Percentiles rank a stretch among this genome's conserved stretches.
Conservation (phyloP, 1,140 invertebrate species). For the Ips typographus region DNA sequence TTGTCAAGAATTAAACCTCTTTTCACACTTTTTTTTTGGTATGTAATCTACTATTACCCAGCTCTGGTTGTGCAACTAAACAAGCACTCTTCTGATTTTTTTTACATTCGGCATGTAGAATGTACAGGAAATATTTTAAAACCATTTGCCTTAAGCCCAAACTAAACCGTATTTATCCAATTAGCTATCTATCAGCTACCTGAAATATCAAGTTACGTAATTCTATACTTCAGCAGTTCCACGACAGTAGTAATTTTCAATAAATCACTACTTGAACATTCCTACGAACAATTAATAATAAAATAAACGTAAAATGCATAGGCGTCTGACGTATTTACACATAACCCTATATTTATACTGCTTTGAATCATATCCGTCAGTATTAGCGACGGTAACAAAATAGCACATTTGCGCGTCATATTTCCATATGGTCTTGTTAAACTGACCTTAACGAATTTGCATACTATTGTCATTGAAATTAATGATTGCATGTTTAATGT, state of each 20-base stretch:
- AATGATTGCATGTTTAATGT: slow-evolving; percentile 1
- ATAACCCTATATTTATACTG: not conserved
- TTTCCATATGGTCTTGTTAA: slow-evolving; percentile 16
- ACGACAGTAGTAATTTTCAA: not conserved
- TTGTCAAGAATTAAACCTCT: too few species aligned
- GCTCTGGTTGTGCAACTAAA: too few species aligned
- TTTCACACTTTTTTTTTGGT: too few species aligned
- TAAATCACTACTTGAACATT: slow-evolving; percentile 11
- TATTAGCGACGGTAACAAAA: slow-evolving; percentile 9
- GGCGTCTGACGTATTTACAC: slow-evolving; percentile 3
- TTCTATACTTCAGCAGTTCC: too few species aligned
- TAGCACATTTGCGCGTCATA: slow-evolving; percentile 9
- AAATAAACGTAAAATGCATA: not conserved
- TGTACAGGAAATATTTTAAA: too few species aligned
- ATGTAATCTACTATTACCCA: too few species aligned
- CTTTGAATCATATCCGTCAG: slow-evolving; percentile 24
- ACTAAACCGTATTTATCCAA: too few species aligned
- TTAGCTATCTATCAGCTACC: too few species aligned
- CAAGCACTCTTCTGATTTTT: too few species aligned
- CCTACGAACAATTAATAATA: slow-evolving; percentile 9
- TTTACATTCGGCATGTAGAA: too few species aligned
- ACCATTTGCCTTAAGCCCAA: too few species aligned
- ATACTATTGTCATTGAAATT: slow-evolving; percentile 4
- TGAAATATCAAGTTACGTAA: too few species aligned
- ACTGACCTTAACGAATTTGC: not conserved